Percentiles rank a stretch among this genome's conserved stretches.
Evolutionary conservation across 2,797 vertebrate species (phyloP).

Genomic region (Tauraco hartlaubi): DNA sequence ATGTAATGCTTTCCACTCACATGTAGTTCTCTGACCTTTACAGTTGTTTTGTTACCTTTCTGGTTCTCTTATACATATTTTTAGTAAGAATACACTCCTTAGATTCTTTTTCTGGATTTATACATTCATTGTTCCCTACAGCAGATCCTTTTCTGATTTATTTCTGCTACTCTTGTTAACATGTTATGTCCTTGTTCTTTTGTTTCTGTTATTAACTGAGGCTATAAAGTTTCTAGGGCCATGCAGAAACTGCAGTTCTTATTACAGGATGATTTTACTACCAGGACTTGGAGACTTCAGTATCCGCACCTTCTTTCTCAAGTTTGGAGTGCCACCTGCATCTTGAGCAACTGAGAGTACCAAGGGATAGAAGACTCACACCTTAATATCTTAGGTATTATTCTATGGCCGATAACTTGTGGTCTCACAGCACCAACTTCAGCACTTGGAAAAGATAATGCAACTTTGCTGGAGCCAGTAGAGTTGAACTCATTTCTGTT

Average conservation of each 20-base stretch:
- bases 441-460: neutral
- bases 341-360: neutral
- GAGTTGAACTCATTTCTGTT: neutral
- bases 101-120: neutral
- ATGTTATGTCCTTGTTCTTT: too few species aligned
- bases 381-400: neutral
- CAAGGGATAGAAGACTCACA: neutral
- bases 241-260: neutral
- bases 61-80: neutral
- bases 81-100: neutral
- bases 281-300: neutral
- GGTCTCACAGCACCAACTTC: neutral
- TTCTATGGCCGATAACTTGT: neutral
- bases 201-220: neutral
- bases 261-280: neutral
- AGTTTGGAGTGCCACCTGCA: accelerated
- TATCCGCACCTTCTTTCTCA: neutral
- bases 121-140: neutral
- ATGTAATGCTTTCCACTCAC: neutral
- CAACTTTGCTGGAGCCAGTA: neutral
- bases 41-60: neutral
- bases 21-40: neutral
- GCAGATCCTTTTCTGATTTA: neutral
- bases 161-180: neutral
- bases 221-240: neutral